These are phyloP conservation scores for Megaustenia siamemsis DNA, from an alignment of 2,888 invertebrate genomes.

Conservation along the genomic window DNA sequence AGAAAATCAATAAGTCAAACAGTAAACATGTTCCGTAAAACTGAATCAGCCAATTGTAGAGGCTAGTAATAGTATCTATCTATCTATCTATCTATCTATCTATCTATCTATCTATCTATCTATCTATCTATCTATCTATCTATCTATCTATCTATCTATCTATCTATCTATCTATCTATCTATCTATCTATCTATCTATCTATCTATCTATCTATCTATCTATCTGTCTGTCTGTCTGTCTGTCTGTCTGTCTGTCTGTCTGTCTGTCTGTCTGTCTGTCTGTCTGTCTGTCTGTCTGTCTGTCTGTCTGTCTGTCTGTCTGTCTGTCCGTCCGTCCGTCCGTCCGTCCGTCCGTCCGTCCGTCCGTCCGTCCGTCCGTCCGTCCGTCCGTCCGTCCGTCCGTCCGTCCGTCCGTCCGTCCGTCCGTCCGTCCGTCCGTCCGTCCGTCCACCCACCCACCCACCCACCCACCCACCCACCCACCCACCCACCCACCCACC, in stretches of 20 bases:
- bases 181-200: neutral
- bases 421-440: too few relatives aligned
- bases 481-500: neutral
- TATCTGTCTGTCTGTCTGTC: neutral
- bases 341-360: too few relatives aligned
- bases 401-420: neutral
- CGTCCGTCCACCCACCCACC: too few relatives aligned
- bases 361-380: neutral
- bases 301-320: neutral
- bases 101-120: too few relatives aligned
- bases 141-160: neutral
- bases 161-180: neutral
- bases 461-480: neutral
- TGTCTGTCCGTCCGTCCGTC: too few relatives aligned
- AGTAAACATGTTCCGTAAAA: too few relatives aligned
- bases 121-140: too few relatives aligned
- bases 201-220: too few relatives aligned
- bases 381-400: neutral
- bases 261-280: slow-evolving; percentile 11
- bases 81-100: too few relatives aligned
- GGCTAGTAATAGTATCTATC: too few relatives aligned
- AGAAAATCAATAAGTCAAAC: too few relatives aligned
- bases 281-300: slow-evolving; percentile 8
- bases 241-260: neutral
- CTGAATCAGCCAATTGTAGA: too few relatives aligned